Conservation (phyloP, 2,797 vertebrate genomes). For the Eidolon dupreanum region DNA sequence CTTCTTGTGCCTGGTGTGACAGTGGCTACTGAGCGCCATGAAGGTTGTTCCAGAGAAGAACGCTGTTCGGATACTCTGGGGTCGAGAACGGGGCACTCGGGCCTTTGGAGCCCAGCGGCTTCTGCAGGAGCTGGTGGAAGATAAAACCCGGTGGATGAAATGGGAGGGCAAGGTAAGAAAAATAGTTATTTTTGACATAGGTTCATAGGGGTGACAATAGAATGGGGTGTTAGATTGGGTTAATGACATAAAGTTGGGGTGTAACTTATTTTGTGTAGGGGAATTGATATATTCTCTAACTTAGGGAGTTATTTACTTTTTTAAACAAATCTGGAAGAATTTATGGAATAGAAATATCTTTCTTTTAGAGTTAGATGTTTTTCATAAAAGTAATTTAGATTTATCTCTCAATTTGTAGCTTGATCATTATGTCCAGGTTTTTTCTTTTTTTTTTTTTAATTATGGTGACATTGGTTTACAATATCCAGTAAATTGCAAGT, state of each 20-base stretch:
- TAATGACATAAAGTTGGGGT: background rate
- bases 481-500: too few species aligned
- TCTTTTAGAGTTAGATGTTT: slow-evolving; percentile 41
- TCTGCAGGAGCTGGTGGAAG: slow-evolving; percentile 97
- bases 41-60: slow-evolving; percentile 94
- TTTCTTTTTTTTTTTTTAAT: background rate
- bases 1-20: slow-evolving; percentile 74
- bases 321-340: background rate
- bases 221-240: background rate
- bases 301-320: background rate
- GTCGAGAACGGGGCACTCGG: slow-evolving; percentile 94
- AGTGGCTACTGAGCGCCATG: slow-evolving; percentile 85
- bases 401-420: slow-evolving; percentile 42
- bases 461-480: too few species aligned
- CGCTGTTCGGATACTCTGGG: slow-evolving; percentile 95
- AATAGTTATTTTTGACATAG: background rate
- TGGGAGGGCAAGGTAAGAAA: slow-evolving; percentile 97
- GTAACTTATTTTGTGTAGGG: background rate
- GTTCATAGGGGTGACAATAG: background rate
- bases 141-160: slow-evolving; percentile 99
- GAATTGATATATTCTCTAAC: background rate
- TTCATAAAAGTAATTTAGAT: slow-evolving; percentile 59
- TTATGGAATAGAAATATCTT: slow-evolving; percentile 29
- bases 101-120: slow-evolving; percentile 94
- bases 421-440: slow-evolving; percentile 49